A percentile compares a stretch with the other conserved stretches of the same genome.
Conservation (phyloP, 2,888 invertebrate species). For the Melieria picta region DNA sequence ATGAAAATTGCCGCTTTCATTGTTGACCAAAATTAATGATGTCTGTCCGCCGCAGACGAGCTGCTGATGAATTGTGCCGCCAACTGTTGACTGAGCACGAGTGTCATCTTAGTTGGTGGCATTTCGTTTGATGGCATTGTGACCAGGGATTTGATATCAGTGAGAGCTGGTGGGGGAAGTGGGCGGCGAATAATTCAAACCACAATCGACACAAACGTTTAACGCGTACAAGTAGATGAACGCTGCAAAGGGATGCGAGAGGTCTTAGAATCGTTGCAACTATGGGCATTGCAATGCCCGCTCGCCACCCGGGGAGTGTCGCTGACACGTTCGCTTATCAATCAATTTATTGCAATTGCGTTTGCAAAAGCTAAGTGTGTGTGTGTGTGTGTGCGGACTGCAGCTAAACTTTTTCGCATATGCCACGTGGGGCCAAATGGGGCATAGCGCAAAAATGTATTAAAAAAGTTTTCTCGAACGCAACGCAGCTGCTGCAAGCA, state of each 20-base stretch:
- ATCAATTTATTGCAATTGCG: background rate
- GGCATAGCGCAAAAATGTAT: background rate
- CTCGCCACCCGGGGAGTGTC: background rate
- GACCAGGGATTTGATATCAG: no score
- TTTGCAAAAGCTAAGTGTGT: background rate
- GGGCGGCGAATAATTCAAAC: no score
- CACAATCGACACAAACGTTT: no score
- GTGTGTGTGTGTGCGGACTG: background rate
- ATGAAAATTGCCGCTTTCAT: conserved; percentile 7
- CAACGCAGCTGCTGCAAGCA: background rate
- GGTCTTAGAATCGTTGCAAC: no score
- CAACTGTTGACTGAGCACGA: no score
- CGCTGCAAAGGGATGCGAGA: no score
- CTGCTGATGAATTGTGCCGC: conserved; percentile 27
- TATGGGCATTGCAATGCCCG: background rate
- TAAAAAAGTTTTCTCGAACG: conserved; percentile 1
- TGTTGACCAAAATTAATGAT: conserved; percentile 37
- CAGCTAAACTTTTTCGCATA: background rate
- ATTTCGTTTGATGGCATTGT: no score
- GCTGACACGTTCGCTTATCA: background rate
- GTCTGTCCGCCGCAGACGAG: conserved; percentile 31
- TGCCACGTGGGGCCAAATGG: background rate
- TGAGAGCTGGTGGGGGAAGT: no score
- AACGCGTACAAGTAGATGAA: no score
- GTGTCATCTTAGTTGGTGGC: no score